Conservation (phyloP, 2,113 vertebrate genomes). For the Otis tarda region DNA sequence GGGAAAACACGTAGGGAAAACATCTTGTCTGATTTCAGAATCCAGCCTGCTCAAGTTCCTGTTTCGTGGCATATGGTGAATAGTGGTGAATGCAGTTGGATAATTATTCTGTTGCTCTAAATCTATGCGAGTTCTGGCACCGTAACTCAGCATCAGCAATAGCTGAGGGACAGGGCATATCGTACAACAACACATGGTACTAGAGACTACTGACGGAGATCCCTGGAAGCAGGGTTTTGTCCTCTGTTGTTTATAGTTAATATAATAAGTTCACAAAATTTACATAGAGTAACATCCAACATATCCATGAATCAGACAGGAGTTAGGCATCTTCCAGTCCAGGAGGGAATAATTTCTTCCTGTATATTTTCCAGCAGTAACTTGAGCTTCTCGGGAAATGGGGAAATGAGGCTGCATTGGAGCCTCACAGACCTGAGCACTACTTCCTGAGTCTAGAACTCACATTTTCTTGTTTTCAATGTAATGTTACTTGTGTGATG, state of each 20-base stretch:
- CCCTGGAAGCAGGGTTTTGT: neutral
- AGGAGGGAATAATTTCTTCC: neutral
- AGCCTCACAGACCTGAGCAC: neutral
- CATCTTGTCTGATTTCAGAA: slow-evolving; percentile 7
- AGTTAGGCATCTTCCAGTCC: neutral
- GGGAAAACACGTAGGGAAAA: slow-evolving; percentile 11
- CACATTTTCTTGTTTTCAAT: neutral
- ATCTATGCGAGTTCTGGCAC: neutral
- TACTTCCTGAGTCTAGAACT: neutral
- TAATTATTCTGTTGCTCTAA: neutral
- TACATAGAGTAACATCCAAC: neutral
- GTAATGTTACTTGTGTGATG: neutral
- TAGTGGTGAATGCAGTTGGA: neutral
- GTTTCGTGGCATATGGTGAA: neutral
- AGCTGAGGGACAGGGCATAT: neutral
- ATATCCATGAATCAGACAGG: neutral
- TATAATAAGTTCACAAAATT: neutral
- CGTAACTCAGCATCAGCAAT: neutral
- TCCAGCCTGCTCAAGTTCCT: neutral
- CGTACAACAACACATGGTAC: neutral
- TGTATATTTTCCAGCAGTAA: neutral
- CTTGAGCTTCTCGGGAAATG: neutral
- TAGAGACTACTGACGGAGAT: neutral
- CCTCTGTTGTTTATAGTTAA: neutral
- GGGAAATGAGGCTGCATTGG: neutral